phyloP scores from a whole-genome alignment of 2,888 invertebrate genomes.

The Notodromas monacha region DNA sequence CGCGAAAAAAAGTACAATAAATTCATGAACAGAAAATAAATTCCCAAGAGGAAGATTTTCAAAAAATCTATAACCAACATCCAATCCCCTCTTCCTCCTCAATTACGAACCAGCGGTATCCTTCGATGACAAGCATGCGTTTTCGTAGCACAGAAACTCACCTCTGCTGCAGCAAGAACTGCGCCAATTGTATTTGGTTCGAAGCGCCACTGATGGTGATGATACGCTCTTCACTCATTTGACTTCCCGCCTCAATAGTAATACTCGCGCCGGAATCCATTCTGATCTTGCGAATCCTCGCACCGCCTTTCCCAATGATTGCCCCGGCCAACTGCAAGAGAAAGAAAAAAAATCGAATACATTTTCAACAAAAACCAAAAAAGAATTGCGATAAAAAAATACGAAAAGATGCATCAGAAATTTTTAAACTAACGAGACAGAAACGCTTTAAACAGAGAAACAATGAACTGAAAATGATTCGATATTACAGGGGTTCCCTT shows the following conservation, averaged over 20 bases:
- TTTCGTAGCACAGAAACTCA: constrained; percentile 17
- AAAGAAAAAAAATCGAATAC: constrained; percentile 7
- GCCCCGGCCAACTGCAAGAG: constrained; percentile 59
- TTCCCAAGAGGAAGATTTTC: no score
- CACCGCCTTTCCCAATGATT: constrained; percentile 91
- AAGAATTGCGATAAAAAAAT: neutral
- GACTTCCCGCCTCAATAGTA: constrained; percentile 73
- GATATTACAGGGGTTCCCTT: no score
- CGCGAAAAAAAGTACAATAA: no score
- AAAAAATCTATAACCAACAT: no score
- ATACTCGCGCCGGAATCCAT: constrained; percentile 84
- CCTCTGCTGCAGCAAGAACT: constrained; percentile 94
- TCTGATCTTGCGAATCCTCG: constrained; percentile 78
- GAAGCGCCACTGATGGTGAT: constrained; percentile 75
- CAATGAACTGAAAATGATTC: no score
- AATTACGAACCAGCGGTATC: no score
- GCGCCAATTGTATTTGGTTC: constrained; percentile 90
- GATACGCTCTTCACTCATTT: constrained; percentile 66
- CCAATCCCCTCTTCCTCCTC: no score
- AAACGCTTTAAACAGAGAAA: no score
- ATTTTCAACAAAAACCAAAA: constrained; percentile 6
- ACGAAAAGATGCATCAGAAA: constrained; percentile 5
- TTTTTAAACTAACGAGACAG: no score
- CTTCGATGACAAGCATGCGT: constrained; percentile 6
- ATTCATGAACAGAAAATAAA: no score